Percentiles rank a stretch among this genome's conserved stretches.
Evolutionary conservation across 2,113 vertebrate genomes (phyloP).

Genomic region (Lates calcarifer): DNA sequence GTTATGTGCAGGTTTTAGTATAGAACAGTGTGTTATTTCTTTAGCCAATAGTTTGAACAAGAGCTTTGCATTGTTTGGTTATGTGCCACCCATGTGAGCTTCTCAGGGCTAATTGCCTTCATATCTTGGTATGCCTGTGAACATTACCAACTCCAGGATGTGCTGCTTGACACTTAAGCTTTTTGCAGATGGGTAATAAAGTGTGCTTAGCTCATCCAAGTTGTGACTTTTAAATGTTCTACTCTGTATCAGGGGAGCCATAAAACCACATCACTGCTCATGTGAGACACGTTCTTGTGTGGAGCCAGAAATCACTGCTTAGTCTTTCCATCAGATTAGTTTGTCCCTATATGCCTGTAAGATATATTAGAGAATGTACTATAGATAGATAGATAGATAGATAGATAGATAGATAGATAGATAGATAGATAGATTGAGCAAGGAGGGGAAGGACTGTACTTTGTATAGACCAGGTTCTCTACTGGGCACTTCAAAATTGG

Average conservation of each 20-base stretch:
- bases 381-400: neutral
- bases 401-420: too few species aligned
- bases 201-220: slow-evolving; percentile 77
- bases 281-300: slow-evolving; percentile 68
- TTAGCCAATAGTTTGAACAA: slow-evolving; percentile 41
- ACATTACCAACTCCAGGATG: slow-evolving; percentile 70
- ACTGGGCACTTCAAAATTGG: neutral
- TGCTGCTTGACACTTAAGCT: slow-evolving; percentile 76
- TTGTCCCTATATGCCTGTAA: slow-evolving; percentile 55
- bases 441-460: neutral
- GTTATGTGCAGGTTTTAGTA: slow-evolving; percentile 20
- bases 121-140: slow-evolving; percentile 61
- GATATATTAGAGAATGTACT: slow-evolving; percentile 47
- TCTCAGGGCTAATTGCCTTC: slow-evolving; percentile 64
- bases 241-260: slow-evolving; percentile 68
- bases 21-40: neutral
- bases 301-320: slow-evolving; percentile 68
- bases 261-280: slow-evolving; percentile 74
- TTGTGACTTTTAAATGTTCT: slow-evolving; percentile 78
- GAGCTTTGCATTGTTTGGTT: slow-evolving; percentile 61
- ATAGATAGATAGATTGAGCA: too few species aligned
- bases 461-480: slow-evolving; percentile 2
- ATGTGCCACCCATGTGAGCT: slow-evolving; percentile 44
- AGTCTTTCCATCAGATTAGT: slow-evolving; percentile 70
- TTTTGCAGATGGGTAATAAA: slow-evolving; percentile 81